phyloP scores from a whole-genome alignment of 1,140 invertebrate species.

The Lepidurus apus region DNA sequence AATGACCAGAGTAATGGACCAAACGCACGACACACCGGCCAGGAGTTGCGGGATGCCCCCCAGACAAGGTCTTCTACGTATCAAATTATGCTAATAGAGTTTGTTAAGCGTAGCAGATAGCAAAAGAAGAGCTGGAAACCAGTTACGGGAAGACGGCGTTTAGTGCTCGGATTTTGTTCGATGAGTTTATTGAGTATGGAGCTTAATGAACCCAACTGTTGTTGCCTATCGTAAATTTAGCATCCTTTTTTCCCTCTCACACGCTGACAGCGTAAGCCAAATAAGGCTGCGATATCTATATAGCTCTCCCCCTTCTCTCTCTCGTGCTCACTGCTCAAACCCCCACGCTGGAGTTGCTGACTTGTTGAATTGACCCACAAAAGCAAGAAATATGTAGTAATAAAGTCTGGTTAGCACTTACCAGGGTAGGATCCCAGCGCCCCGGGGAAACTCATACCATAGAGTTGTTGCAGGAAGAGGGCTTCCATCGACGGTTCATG shows the following conservation, averaged over 20 bases:
- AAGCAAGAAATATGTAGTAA: background rate
- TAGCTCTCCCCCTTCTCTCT: too few species aligned
- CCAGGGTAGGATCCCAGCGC: constrained; percentile 34
- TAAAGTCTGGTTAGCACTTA: background rate
- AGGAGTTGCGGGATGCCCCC: too few species aligned
- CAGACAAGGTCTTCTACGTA: background rate
- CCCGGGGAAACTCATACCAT: constrained; percentile 44
- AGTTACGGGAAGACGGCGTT: background rate
- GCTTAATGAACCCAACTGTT: background rate
- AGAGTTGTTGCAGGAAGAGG: constrained; percentile 48
- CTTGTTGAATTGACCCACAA: too few species aligned
- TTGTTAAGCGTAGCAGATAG: background rate
- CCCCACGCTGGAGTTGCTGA: too few species aligned
- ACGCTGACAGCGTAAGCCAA: too few species aligned
- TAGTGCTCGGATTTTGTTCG: background rate
- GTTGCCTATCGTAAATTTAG: background rate
- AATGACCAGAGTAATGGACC: too few species aligned
- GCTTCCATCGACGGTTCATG: constrained; percentile 35
- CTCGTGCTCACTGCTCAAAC: too few species aligned
- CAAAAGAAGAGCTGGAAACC: background rate
- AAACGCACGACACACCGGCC: too few species aligned
- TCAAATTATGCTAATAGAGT: background rate
- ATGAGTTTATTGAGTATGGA: constrained; percentile 12
- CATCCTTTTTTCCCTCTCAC: background rate
- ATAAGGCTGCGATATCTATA: too few species aligned